Percentiles rank a stretch among this genome's conserved stretches.
phyloP scores from a whole-genome alignment of 23 tunicate species.

The Ciona savignyi region DNA sequence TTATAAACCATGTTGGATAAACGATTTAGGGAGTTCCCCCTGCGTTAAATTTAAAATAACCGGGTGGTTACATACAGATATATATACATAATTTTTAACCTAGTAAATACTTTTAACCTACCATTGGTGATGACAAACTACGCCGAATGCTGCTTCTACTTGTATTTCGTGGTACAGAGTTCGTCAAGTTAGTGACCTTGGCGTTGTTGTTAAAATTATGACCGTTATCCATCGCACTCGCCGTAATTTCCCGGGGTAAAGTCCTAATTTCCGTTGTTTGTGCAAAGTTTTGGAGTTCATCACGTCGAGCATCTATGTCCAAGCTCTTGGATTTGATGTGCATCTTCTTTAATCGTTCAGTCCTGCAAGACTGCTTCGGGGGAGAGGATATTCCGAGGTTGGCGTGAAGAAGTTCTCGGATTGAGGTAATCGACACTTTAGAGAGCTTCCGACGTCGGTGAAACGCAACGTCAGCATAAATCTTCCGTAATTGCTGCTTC shows the following conservation, averaged over 20 bases:
- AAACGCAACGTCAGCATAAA: constrained; percentile 37
- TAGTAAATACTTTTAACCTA: too few species aligned
- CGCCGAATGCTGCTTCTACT: not conserved
- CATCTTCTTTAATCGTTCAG: not conserved
- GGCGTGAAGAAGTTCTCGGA: not conserved
- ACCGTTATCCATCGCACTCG: not conserved
- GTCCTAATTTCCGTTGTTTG: not conserved
- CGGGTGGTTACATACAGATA: too few species aligned
- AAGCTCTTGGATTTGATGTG: not conserved
- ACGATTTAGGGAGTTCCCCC: too few species aligned
- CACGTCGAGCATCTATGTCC: not conserved
- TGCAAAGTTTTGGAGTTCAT: too few species aligned
- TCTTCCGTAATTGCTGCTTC: constrained; percentile 58
- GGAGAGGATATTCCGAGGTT: not conserved
- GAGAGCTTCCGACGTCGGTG: not conserved
- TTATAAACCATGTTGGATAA: too few species aligned
- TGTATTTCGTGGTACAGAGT: not conserved
- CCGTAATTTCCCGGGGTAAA: not conserved
- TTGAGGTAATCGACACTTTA: not conserved
- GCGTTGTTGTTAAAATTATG: not conserved
- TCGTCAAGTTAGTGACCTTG: not conserved
- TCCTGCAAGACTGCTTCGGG: not conserved
- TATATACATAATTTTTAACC: too few species aligned
- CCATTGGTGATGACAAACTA: not conserved
- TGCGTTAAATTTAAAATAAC: too few species aligned